A percentile compares a stretch with the other conserved stretches of the same genome.
Conservation (phyloP, 2,113 vertebrate genomes). For the Macquaria australasica region DNA sequence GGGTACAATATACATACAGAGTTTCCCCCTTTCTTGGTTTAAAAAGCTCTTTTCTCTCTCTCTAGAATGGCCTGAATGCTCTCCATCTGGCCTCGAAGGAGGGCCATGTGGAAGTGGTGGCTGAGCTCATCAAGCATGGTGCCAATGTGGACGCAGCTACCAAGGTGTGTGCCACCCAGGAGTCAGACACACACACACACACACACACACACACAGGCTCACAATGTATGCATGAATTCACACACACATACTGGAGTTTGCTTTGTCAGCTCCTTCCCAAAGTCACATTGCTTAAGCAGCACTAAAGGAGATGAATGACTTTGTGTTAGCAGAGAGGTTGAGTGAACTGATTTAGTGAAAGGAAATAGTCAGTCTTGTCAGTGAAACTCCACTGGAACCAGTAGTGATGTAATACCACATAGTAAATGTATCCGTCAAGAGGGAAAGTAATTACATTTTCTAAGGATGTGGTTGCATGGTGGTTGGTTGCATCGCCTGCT, state of each 20-base stretch:
- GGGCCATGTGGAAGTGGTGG: slow-evolving; percentile 97
- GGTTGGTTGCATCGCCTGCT: background rate
- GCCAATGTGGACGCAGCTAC: slow-evolving; percentile 96
- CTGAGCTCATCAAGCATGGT: slow-evolving; percentile 94
- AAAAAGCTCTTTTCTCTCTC: background rate
- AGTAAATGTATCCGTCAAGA: background rate
- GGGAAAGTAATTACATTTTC: background rate
- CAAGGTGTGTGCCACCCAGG: slow-evolving; percentile 87
- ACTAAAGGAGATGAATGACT: slow-evolving; percentile 44
- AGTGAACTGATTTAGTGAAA: slow-evolving; percentile 22
- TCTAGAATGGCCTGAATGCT: slow-evolving; percentile 96
- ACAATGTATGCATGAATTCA: slow-evolving; percentile 5
- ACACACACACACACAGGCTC: slow-evolving; percentile 14
- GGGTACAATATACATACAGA: background rate
- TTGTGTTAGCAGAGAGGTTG: background rate
- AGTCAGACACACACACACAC: background rate
- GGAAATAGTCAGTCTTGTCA: background rate
- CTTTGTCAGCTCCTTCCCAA: slow-evolving; percentile 63
- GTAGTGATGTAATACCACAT: background rate
- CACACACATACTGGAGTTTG: slow-evolving; percentile 38
- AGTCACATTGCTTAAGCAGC: slow-evolving; percentile 61
- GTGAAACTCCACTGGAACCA: background rate
- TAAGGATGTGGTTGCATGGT: background rate
- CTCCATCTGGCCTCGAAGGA: slow-evolving; percentile 99
- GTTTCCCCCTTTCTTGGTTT: background rate